phyloP scores from a whole-genome alignment of 1,140 invertebrate genomes.

The Drosophila nigrodunni region DNA sequence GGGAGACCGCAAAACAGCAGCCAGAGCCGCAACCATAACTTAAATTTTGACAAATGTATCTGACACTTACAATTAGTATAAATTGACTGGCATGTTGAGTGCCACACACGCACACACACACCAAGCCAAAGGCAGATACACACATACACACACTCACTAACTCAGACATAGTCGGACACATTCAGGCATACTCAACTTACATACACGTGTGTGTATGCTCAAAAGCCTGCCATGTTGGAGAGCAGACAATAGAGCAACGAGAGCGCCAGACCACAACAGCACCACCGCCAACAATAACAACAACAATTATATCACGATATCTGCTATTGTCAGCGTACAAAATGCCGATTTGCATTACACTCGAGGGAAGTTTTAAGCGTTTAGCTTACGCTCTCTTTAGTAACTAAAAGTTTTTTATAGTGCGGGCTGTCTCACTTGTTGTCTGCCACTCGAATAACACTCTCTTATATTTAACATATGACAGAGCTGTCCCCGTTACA shows the following conservation, averaged over 20 bases:
- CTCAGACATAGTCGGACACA: slow-evolving; percentile 40
- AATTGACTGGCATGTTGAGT: slow-evolving; percentile 82
- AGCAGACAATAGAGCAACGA: slow-evolving; percentile 73
- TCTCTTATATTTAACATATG: too few species aligned
- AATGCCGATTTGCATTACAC: slow-evolving; percentile 80
- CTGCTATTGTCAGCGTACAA: slow-evolving; percentile 80
- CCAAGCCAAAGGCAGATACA: slow-evolving; percentile 35
- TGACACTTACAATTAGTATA: slow-evolving; percentile 83
- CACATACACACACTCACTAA: slow-evolving; percentile 24
- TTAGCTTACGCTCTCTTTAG: slow-evolving; percentile 10
- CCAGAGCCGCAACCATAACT: slow-evolving; percentile 71
- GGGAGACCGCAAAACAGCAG: slow-evolving; percentile 63
- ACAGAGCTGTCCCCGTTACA: too few species aligned
- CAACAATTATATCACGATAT: slow-evolving; percentile 80
- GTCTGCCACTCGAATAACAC: too few species aligned
- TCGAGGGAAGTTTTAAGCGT: slow-evolving; percentile 41
- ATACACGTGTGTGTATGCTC: slow-evolving; percentile 1
- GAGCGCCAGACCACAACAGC: slow-evolving; percentile 53
- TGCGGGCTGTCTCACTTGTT: too few species aligned
- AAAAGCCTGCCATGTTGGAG: slow-evolving; percentile 56
- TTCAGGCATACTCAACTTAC: slow-evolving; percentile 29
- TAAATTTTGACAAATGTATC: slow-evolving; percentile 82
- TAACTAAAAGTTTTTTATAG: not conserved
- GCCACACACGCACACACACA: slow-evolving; percentile 60
- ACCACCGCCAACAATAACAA: slow-evolving; percentile 17